A percentile compares a stretch with the other conserved stretches of the same genome.
phyloP scores from a whole-genome alignment of 2,113 vertebrate species.

The Uria aalge region DNA sequence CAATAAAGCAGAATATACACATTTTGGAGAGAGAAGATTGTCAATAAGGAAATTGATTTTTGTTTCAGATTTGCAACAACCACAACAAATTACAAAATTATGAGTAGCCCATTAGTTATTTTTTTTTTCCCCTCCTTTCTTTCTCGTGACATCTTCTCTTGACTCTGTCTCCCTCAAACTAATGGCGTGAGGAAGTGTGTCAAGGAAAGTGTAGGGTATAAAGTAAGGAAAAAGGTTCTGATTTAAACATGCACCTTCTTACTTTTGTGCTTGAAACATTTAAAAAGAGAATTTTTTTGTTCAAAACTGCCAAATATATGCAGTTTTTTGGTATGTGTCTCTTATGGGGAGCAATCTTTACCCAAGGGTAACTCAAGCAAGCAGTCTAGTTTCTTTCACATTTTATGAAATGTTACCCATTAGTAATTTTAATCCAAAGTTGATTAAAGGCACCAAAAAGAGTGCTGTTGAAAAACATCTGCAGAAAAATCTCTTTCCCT shows the following conservation, averaged over 20 bases:
- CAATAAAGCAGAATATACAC: neutral
- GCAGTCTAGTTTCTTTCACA: too few relatives aligned
- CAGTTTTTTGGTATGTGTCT: too few relatives aligned
- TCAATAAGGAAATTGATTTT: conserved; percentile 27
- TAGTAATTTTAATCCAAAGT: neutral
- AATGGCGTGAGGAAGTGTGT: neutral
- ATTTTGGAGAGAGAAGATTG: neutral
- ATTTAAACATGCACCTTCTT: neutral
- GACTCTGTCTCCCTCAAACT: neutral
- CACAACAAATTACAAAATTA: conserved; percentile 1
- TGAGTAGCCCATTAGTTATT: neutral
- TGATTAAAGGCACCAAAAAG: neutral
- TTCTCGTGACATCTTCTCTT: neutral
- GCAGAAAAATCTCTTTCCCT: neutral
- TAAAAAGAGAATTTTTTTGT: accelerated
- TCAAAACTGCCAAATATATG: neutral
- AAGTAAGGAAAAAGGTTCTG: neutral
- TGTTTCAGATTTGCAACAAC: neutral
- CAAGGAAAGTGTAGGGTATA: neutral
- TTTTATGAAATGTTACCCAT: neutral
- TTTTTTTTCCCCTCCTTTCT: neutral
- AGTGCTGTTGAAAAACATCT: neutral
- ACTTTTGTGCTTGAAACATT: neutral
- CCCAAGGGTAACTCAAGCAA: neutral
- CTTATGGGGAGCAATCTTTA: neutral